These are phyloP conservation scores for Lontra canadensis DNA, from an alignment of 2,113 vertebrate species.

Conservation along the genomic window DNA sequence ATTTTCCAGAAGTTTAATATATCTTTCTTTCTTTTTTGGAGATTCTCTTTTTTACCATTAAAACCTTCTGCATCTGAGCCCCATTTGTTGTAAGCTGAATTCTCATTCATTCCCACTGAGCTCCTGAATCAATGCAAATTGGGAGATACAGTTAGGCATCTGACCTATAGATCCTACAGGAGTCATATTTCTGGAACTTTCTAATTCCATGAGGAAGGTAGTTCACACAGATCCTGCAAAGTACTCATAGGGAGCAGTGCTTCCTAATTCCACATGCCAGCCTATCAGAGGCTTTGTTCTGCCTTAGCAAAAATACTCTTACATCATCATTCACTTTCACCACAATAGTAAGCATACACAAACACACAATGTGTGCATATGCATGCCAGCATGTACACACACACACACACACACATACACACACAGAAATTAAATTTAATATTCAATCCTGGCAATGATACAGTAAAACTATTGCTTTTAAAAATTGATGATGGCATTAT, in stretches of 20 bases:
- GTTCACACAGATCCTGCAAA: background rate
- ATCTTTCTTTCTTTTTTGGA: background rate
- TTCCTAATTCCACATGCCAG: background rate
- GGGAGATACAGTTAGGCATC: background rate
- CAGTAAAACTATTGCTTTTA: background rate
- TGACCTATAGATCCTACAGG: background rate
- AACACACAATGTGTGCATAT: background rate
- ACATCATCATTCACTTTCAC: background rate
- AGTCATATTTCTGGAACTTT: conserved; percentile 17
- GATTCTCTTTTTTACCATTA: background rate
- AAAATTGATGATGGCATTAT: background rate
- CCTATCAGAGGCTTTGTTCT: background rate
- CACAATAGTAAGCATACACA: background rate
- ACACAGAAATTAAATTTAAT: background rate
- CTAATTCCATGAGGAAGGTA: background rate
- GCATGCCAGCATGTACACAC: background rate
- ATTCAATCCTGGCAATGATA: background rate
- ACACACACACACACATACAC: no score
- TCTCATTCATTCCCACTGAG: background rate
- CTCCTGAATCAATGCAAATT: background rate
- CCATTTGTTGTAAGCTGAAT: background rate
- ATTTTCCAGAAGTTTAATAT: background rate
- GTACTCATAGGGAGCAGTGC: background rate
- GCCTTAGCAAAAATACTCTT: background rate
- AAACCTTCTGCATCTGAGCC: background rate